Evolutionary conservation across 2,888 invertebrate species (phyloP), one percentile per base, ranked within the genome.

Genomic region (Pseudoips prasinana): DNA sequence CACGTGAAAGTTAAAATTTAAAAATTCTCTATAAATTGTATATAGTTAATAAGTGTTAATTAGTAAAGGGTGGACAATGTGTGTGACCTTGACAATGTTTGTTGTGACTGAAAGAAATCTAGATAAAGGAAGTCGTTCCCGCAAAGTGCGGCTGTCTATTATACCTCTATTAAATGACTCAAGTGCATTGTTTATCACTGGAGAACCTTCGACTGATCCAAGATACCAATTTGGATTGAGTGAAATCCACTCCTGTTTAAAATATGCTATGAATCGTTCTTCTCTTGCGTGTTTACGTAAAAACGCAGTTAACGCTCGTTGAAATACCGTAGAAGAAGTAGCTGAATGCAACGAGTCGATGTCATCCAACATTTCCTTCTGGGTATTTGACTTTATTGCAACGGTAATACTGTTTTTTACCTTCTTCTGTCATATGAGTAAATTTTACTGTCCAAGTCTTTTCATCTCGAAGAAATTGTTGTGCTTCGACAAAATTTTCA

Each of bases 131-230:
- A 28, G n/a, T 10, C 20, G 27, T 19, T 28, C 27, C 10, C 27
- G 27, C 3, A 28, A 20, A 9, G 27, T 28, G 10, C 19, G 10
- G 14, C 14, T 22, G 14, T 29, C 29, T 22, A 22, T 29, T 22
- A 29, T 29, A 5, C 4, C 22, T 28, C n/a, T 28, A 10, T 19
- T 28, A n/a, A 28, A 28, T 10, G 27, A 19, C 20, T 28, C 20
- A 2, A 29, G 29, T 8, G 29, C 22, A 22, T 29, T 29, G 8
- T 29, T 29, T 14, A 22, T 29, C 11, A 14, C 11, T 14, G 29
- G 29, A 22, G 29, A 29, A 14, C 11, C 14, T 22, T 14, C 10
- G 5, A 8, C 9, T 5, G 26, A 6, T 3, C 26, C 18, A 4
- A 25, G 7, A 7, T 11, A 25, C 25, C 10, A 25, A 11, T 25